Evolutionary conservation across 2,113 vertebrate genomes (phyloP), one percentile per base, ranked within the genome.

Genomic region (Romanogobio albipinnatus): DNA sequence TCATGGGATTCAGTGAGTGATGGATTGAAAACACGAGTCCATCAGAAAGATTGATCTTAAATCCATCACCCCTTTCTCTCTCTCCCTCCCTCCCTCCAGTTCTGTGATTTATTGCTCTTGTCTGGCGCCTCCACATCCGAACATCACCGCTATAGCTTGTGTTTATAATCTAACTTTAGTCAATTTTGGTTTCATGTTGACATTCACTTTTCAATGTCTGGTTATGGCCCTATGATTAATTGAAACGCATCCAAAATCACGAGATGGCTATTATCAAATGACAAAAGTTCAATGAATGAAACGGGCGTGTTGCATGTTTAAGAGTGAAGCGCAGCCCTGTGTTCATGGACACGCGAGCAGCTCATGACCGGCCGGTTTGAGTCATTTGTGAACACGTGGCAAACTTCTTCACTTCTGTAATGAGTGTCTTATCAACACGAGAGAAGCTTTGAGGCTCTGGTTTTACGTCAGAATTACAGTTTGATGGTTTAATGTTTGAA

Each of bases 21-120:
- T 77, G n/a, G 36, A 51, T 26, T 13, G 59, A 49, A 81, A 58
- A 61, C 77, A 74, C 14, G 1, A 47, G 68, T 19, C 62, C 73
- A 24, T 82, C 83, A 4, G n/a, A 61, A 62, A 84, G 73, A 68
- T 75, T 62, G 78, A 47, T 77, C 47, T 85, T 84, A 51, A 87
- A 82, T 86, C 85, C 47, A 85, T 73, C 59, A 47, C 17, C 17
- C 81, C 86, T 86, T 85, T 81, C 87, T 70, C 51, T 84, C 85
- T 82, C 85, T 81, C 33, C 13, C n/a, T n/a, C n/a, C n/a, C n/a
- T 70, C 22, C 62, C 83, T 7, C 19, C 49, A 80, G 47, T 36
- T 59, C 51, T 62, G 29, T 87, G 61, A 89, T 87, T 68, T 86
- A 89, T 86, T 56, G 62, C 47, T 10, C 56, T 77, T 73, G 64